Evolutionary conservation across 1,140 invertebrate genomes (phyloP), one percentile per base, ranked within the genome.

Genomic region (Oryctes rhinoceros): DNA sequence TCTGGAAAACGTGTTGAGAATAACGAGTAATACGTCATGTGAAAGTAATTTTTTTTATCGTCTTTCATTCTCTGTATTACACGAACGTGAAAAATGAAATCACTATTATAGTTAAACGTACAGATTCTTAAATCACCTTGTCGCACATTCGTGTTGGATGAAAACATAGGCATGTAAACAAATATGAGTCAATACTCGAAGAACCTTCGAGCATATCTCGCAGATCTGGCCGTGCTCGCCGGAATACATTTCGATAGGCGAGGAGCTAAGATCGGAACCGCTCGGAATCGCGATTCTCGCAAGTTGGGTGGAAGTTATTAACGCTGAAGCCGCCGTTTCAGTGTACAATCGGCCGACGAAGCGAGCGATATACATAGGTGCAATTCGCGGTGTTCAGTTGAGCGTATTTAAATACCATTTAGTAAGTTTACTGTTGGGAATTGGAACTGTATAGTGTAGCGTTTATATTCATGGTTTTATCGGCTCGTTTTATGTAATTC

Each of bases 371-470:
- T 24, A 44, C 39, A 44, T 44, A 35, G 35, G 13, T 37, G 65
- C 65, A 24, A 71, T 71, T 71, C 30, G 20, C 35, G 18, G 24
- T 35, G 24, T 35, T 10, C 35, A 71, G 24, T 71, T 71, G 18
- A 71, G 65, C 65, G 65, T 71, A 71, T 71, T 71, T 71, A 71
- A 71, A 71, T 30, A 10, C 24, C 65, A 71, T 30, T 71, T 62
- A 62, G 35, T 15, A 35, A 71, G 65, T 71, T 35, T 37, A 13
- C 35, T 71, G 65, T 71, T 71, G 65, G 35, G 24, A 71, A 37
- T 35, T 35, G 65, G 35, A 71, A 71, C 65, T 71, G 2, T 53
- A n/a, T 18, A 59, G 3, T 59, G 5, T 44, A 44, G 9, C 39
- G 39, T 10, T 59, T 59, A 18, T 7, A 59, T 59, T 18, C 53